Conservation (phyloP, 2,888 invertebrate species). For the Polymixis flavicincta region DNA sequence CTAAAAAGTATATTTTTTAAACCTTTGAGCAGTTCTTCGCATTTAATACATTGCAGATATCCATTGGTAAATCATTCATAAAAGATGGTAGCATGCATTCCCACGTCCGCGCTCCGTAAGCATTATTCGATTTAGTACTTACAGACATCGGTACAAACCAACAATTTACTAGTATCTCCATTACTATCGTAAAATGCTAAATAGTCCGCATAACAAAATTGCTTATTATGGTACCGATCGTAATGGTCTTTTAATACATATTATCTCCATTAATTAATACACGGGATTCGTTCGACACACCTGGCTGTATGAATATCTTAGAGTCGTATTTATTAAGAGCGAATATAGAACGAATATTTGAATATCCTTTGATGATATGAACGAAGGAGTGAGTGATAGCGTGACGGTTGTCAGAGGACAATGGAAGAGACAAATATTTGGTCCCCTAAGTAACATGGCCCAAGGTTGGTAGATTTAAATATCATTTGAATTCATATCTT, state of each 20-base stretch:
- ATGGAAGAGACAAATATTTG: neutral
- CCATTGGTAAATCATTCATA: too few relatives aligned
- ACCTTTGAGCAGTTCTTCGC: too few relatives aligned
- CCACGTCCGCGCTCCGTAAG: too few relatives aligned
- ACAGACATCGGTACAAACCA: neutral
- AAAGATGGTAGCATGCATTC: too few relatives aligned
- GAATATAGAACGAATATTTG: conserved; percentile 5
- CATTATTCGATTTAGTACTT: too few relatives aligned
- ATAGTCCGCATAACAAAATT: neutral
- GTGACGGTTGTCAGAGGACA: neutral
- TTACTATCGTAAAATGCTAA: neutral
- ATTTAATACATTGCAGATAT: too few relatives aligned
- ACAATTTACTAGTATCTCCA: neutral
- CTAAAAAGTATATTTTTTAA: too few relatives aligned
- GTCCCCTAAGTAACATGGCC: neutral
- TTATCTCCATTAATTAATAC: conserved; percentile 28
- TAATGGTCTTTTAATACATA: conserved; percentile 8
- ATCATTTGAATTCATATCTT: conserved; percentile 2
- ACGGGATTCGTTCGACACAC: conserved; percentile 15
- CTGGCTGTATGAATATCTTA: conserved; percentile 33
- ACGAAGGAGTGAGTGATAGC: conserved; percentile 19
- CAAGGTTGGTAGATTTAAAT: neutral
- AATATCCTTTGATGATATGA: conserved; percentile 14
- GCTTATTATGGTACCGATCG: neutral
- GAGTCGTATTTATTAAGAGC: conserved; percentile 14